Evolutionary conservation across 2,113 vertebrate genomes (phyloP), one percentile per base, ranked within the genome.

Genomic region (Hemichromis elongatus): DNA sequence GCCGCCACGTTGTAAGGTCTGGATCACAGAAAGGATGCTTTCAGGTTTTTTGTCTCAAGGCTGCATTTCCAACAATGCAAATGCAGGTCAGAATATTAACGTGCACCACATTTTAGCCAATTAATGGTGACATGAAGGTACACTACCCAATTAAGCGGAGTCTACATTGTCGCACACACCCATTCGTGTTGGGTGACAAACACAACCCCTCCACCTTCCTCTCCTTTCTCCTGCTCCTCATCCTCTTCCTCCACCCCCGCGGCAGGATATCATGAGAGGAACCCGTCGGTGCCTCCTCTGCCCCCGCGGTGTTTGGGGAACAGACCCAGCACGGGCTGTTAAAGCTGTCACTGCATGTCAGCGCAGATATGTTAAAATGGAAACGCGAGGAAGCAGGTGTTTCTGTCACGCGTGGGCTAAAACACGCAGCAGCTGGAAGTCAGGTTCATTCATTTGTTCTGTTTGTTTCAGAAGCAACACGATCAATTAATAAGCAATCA

Each of bases 341-440:
- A 86, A 19, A 83, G 70, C 86, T 92, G 92, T 93, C 93, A 90
- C 90, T 88, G 68, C 35, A 18, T 47, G 56, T 88, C 93, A 85
- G 9, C 4, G 56, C 21, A 55, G 85, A 84, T 7, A 57, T 5
- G 53, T 13, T 68, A 57, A 50, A 24, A 18, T 52, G 2, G n/a
- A 35, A 42, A 79, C n/a, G 24, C 26, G 9, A 66, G 30, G 80
- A 7, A 42, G 61, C 86, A 82, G 84, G 56, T 87, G 86, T 33
- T 80, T 78, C 45, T 83, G 55, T 82, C 84, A 79, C 78, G 26
- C 84, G 68, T 47, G 47, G 37, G 85, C 33, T 79, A 77, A 47
- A 88, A 24, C 19, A 42, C 3, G 12, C 0, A 0, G 50, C 77
- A 86, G 40, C 61, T 61, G 86, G 73, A 42, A 33, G 37, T 75